These are phyloP conservation scores for Drosophila merina DNA, from an alignment of 2,888 invertebrate genomes.

Conservation along the genomic window DNA sequence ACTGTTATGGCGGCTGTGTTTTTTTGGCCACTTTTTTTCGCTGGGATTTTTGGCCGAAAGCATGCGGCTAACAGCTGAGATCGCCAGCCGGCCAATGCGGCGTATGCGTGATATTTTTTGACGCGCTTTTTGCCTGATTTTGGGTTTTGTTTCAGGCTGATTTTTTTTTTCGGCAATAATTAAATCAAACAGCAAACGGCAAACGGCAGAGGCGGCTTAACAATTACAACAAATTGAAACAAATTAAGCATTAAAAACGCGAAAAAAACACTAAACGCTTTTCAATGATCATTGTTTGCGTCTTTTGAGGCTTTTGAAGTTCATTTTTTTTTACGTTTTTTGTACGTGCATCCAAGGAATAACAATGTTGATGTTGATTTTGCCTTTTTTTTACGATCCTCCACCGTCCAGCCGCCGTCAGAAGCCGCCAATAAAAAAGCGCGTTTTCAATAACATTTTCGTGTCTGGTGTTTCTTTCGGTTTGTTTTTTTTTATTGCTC, in stretches of 20 bases:
- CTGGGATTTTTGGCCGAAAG: conserved; percentile 3
- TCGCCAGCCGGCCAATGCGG: conserved; percentile 30
- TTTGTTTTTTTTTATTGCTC: conserved; percentile 25
- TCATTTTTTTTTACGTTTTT: conserved; percentile 5
- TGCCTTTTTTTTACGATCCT: conserved; percentile 54
- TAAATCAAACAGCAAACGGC: conserved; percentile 36
- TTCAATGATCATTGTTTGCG: conserved; percentile 16
- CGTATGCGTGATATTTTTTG: conserved; percentile 51
- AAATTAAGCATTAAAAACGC: conserved; percentile 39
- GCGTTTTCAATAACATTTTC: conserved; percentile 50
- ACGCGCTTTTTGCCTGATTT: conserved; percentile 1
- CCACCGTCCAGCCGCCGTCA: conserved; percentile 10
- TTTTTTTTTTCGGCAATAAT: conserved; percentile 36
- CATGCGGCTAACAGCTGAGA: conserved; percentile 57
- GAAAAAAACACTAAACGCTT: conserved; percentile 24
- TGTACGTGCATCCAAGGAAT: conserved; percentile 39
- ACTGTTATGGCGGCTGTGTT: neutral
- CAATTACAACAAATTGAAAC: conserved; percentile 58
- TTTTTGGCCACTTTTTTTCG: neutral
- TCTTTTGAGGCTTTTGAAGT: conserved; percentile 26
- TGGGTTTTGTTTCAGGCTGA: neutral
- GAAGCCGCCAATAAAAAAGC: conserved; percentile 29
- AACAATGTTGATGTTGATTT: conserved; percentile 40
- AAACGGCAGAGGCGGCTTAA: conserved; percentile 5
- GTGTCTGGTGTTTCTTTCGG: conserved; percentile 26